phyloP scores from a whole-genome alignment of 1,140 invertebrate genomes.

The Druon quercuslanigerum region DNA sequence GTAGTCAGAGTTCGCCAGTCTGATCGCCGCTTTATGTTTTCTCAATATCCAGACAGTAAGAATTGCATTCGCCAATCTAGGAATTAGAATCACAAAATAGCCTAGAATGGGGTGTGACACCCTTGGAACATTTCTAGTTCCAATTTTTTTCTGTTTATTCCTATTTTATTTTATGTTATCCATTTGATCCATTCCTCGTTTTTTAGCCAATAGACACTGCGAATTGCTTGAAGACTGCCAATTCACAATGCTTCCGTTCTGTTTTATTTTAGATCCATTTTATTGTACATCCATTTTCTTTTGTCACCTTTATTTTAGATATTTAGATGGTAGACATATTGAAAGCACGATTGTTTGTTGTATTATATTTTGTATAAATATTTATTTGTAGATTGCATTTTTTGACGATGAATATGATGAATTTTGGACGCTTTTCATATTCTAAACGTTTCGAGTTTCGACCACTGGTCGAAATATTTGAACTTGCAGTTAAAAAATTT shows the following conservation, averaged over 20 bases:
- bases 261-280: slow-evolving; percentile 34
- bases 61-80: slow-evolving; percentile 53
- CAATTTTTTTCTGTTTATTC: slow-evolving; percentile 42
- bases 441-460: too few relatives aligned
- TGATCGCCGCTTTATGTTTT: slow-evolving; percentile 73
- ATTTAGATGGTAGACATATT: slow-evolving; percentile 38
- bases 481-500: too few relatives aligned
- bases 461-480: too few relatives aligned
- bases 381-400: background rate
- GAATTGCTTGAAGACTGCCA: slow-evolving; percentile 15
- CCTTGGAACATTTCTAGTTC: slow-evolving; percentile 41
- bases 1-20: slow-evolving; percentile 73
- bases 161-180: slow-evolving; percentile 36
- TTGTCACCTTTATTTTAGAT: slow-evolving; percentile 38
- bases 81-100: slow-evolving; percentile 49
- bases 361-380: slow-evolving; percentile 6
- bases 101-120: slow-evolving; percentile 47
- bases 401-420: too few relatives aligned
- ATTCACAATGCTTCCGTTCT: background rate
- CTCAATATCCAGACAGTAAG: slow-evolving; percentile 75
- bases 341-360: slow-evolving; percentile 33
- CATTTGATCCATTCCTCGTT: slow-evolving; percentile 10
- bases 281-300: too few relatives aligned
- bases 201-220: slow-evolving; percentile 26
- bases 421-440: too few relatives aligned